phyloP scores from a whole-genome alignment of 2,113 vertebrate species.

The Toxotes chatareus region DNA sequence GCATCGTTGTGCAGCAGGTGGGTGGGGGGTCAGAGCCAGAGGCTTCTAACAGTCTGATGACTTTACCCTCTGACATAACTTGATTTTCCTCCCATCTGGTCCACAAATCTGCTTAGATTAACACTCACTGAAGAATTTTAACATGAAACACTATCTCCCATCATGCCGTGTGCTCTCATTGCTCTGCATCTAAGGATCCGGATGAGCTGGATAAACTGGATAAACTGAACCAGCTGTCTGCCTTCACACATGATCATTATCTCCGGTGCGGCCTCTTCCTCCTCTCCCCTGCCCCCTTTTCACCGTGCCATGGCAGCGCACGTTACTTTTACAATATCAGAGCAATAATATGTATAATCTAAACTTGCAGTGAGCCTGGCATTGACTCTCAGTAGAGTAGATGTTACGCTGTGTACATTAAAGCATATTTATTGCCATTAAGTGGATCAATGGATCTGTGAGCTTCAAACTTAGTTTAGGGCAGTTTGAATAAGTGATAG shows the following conservation, averaged over 20 bases:
- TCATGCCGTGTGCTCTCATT: background rate
- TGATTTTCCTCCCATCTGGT: background rate
- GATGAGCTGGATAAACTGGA: background rate
- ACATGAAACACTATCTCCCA: background rate
- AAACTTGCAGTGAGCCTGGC: background rate
- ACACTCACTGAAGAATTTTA: background rate
- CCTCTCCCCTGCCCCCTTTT: background rate
- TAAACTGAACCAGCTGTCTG: slow-evolving; percentile 22
- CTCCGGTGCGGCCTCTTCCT: background rate
- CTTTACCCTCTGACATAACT: background rate
- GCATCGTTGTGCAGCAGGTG: background rate
- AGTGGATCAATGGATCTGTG: slow-evolving; percentile 17
- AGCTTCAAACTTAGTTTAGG: slow-evolving; percentile 9
- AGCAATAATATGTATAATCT: slow-evolving; percentile 53
- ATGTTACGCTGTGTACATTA: background rate
- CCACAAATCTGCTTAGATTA: background rate
- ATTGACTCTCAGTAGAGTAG: background rate
- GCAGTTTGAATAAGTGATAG: slow-evolving; percentile 4
- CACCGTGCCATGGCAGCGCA: slow-evolving; percentile 47
- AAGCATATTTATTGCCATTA: slow-evolving; percentile 24
- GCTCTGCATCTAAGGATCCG: background rate
- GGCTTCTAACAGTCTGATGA: background rate
- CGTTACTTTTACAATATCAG: slow-evolving; percentile 1
- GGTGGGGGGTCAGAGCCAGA: background rate
- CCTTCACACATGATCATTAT: slow-evolving; percentile 25